Evolutionary conservation across 2,113 vertebrate species (phyloP).

Genomic region (Cathartes aura): DNA sequence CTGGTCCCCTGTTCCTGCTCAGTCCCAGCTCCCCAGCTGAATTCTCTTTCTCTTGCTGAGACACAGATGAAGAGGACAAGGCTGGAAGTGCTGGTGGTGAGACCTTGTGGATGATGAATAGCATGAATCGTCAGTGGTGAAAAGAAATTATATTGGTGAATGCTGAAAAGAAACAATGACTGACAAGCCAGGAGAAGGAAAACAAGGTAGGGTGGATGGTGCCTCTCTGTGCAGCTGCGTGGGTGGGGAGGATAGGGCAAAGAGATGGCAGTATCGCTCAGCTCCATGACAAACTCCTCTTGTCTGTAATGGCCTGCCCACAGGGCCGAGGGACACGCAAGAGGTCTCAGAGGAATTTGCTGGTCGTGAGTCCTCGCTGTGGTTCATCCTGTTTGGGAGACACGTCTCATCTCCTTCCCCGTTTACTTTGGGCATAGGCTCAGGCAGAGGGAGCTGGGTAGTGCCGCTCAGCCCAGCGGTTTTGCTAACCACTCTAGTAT

Average conservation of each 20-base stretch:
- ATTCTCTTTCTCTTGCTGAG: neutral
- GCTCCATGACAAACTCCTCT: neutral
- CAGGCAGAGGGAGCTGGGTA: neutral
- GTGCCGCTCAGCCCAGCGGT: accelerated
- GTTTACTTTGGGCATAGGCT: neutral
- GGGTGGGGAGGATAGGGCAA: neutral
- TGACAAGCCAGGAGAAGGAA: neutral
- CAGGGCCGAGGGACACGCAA: neutral
- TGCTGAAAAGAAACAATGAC: neutral
- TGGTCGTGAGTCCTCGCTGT: accelerated
- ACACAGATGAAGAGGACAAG: neutral
- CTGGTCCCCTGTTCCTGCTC: neutral
- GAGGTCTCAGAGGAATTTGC: neutral
- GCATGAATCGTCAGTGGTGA: neutral
- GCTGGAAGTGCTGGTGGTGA: neutral
- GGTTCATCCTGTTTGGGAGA: neutral
- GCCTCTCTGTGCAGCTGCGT: neutral
- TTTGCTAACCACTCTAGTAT: neutral
- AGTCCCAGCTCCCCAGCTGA: neutral
- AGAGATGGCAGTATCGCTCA: neutral
- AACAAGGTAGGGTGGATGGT: neutral
- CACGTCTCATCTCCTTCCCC: neutral
- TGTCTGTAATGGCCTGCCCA: neutral
- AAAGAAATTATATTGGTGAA: neutral
- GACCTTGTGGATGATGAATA: neutral